Evolutionary conservation across 2,797 vertebrate species (phyloP).

Genomic region (Centropyge bicolor): DNA sequence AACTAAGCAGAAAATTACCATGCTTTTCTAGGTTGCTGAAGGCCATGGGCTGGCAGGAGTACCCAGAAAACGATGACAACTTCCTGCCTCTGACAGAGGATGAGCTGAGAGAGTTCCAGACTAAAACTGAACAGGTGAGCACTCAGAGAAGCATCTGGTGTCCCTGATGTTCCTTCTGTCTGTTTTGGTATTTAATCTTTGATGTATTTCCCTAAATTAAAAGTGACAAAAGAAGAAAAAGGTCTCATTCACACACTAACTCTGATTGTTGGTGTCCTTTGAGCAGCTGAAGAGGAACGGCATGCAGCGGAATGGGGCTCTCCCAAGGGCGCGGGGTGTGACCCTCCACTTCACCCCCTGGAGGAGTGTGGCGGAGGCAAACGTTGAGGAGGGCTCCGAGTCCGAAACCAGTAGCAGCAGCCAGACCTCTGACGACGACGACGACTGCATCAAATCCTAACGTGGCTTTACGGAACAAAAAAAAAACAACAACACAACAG

Average conservation of each 20-base stretch:
- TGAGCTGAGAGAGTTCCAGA: constrained; percentile 97
- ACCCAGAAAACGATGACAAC: constrained; percentile 98
- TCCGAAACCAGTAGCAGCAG: constrained; percentile 97
- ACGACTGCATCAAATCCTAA: constrained; percentile 88
- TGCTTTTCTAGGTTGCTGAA: constrained; percentile 90
- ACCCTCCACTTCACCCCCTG: constrained; percentile 94
- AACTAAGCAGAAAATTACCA: background rate
- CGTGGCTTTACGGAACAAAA: constrained; percentile 86
- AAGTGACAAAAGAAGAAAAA: background rate
- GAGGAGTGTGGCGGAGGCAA: constrained; percentile 93
- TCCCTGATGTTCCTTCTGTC: background rate
- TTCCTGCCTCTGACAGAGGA: constrained; percentile 98
- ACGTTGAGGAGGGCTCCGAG: constrained; percentile 93
- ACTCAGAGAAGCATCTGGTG: background rate
- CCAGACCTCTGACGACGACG: constrained; percentile 97
- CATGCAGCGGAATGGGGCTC: constrained; percentile 93
- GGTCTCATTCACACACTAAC: background rate
- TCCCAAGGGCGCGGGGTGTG: constrained; percentile 88
- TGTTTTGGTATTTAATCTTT: background rate
- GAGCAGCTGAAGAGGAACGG: constrained; percentile 94
- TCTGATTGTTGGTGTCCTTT: background rate
- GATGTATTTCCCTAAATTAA: background rate
- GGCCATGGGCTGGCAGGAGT: constrained; percentile 99
- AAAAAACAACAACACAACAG: constrained; percentile 57
- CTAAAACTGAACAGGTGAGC: constrained; percentile 96